phyloP scores from a whole-genome alignment of 2,113 vertebrate genomes.

The Anthoscopus minutus region DNA sequence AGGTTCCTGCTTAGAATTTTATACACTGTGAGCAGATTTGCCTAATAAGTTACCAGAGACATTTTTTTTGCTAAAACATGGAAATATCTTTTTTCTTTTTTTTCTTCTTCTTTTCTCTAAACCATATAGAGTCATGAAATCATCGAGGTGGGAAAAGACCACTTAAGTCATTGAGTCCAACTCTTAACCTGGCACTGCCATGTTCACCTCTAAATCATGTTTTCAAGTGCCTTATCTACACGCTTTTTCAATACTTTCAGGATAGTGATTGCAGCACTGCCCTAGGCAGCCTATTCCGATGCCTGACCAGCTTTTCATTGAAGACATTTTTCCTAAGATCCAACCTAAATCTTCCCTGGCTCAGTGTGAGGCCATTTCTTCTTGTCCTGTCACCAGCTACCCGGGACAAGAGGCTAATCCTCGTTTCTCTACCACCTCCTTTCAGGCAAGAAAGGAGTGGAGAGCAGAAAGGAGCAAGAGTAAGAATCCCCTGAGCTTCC shows the following conservation, averaged over 20 bases:
- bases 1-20: background rate
- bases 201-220: background rate
- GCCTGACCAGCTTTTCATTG: background rate
- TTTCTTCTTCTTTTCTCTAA: background rate
- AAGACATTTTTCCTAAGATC: background rate
- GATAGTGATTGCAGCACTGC: background rate
- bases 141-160: background rate
- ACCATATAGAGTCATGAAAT: background rate
- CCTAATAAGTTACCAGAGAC: background rate
- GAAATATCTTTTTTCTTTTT: background rate
- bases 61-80: background rate
- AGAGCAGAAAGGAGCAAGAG: background rate
- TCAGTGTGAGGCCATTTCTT: background rate
- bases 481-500: background rate
- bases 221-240: background rate
- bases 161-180: background rate
- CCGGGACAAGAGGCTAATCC: accelerated
- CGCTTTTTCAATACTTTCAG: background rate
- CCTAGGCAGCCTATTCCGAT: background rate
- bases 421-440: background rate
- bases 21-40: background rate
- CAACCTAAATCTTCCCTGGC: background rate
- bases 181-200: background rate
- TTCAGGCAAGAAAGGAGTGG: background rate
- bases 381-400: background rate